phyloP scores from a whole-genome alignment of 2,797 vertebrate species.

The Neopelma chrysocephalum region DNA sequence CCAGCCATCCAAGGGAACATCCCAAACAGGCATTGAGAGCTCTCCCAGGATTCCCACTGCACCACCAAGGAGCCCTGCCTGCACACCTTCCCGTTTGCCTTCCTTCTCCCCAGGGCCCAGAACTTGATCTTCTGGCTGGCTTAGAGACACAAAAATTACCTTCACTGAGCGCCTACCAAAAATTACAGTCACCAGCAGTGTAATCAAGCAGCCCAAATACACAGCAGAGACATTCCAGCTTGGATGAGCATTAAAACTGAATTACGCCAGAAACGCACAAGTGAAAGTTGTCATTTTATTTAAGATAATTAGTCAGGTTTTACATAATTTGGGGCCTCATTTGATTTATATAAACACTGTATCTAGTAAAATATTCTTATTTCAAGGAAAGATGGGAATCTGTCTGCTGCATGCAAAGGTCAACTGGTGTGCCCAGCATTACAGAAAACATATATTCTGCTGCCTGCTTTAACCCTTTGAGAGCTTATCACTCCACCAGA shows the following conservation, averaged over 20 bases:
- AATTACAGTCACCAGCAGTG: not conserved
- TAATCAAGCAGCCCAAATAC: constrained; percentile 9
- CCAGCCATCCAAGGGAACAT: rapidly evolving
- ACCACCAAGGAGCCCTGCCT: not conserved
- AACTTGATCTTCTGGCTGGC: not conserved
- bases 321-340: constrained; percentile 38
- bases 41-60: not conserved
- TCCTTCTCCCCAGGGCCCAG: not conserved
- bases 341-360: constrained; percentile 22
- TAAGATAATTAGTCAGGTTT: constrained; percentile 19
- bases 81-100: not conserved
- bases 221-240: not conserved
- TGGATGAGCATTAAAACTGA: not conserved
- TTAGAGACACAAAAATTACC: not conserved
- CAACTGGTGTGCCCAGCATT: not conserved
- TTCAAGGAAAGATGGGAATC: not conserved
- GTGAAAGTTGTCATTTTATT: constrained; percentile 1
- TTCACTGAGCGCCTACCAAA: not conserved
- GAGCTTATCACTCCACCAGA: not conserved
- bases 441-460: not conserved
- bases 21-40: not conserved
- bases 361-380: constrained; percentile 10
- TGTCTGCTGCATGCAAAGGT: not conserved
- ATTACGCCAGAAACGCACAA: not conserved
- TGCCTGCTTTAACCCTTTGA: not conserved